A percentile compares a stretch with the other conserved stretches of the same genome.
Evolutionary conservation across 2,113 vertebrate species (phyloP).

Genomic region (Burhinus oedicnemus): DNA sequence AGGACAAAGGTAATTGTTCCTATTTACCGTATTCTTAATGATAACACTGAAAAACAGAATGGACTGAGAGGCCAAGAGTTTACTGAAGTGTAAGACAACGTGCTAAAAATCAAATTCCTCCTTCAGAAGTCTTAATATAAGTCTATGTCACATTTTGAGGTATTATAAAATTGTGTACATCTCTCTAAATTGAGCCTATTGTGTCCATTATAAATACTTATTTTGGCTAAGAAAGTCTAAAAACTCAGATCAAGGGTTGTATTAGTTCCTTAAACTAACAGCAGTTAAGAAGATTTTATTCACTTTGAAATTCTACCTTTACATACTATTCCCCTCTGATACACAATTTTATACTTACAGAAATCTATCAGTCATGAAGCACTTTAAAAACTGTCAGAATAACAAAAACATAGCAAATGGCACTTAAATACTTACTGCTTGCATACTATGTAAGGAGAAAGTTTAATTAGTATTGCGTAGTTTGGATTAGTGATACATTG

Average conservation of each 20-base stretch:
- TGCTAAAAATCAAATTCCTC: background rate
- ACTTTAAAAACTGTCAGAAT: background rate
- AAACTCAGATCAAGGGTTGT: background rate
- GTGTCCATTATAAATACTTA: background rate
- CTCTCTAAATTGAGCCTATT: background rate
- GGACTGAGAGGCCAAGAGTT: background rate
- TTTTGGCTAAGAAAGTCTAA: background rate
- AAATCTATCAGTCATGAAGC: background rate
- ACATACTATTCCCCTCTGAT: background rate
- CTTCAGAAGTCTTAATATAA: background rate
- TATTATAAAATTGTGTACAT: background rate
- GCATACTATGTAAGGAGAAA: background rate
- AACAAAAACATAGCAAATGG: background rate
- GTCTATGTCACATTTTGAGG: background rate
- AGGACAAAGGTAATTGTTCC: background rate
- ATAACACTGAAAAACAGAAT: background rate
- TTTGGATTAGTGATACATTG: background rate
- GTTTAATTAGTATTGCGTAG: background rate
- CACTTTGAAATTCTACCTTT: background rate
- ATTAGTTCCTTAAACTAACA: background rate
- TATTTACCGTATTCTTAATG: background rate
- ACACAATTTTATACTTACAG: background rate
- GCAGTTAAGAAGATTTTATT: background rate
- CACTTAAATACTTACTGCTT: background rate
- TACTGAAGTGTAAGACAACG: background rate